These are phyloP conservation scores for Siderastrea siderea DNA, from an alignment of 92 coral and sea anemone genomes.

Conservation along the genomic window DNA sequence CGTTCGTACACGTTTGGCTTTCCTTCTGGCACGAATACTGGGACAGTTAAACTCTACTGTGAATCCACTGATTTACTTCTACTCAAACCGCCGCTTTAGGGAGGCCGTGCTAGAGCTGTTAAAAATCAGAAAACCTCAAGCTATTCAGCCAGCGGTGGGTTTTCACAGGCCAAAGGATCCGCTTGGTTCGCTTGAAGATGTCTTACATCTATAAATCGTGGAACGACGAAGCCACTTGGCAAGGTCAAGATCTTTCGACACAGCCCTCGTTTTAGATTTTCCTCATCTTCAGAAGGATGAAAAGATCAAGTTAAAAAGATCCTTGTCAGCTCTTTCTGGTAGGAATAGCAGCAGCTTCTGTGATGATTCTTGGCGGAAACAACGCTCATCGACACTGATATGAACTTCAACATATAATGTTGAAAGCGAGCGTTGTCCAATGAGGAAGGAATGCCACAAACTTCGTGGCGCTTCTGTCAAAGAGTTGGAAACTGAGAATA, in stretches of 20 bases:
- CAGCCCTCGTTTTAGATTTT: neutral
- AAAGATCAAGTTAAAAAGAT: neutral
- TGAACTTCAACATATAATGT: neutral
- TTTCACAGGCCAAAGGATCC: neutral
- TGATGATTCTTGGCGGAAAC: neutral
- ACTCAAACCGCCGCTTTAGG: neutral
- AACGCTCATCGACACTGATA: neutral
- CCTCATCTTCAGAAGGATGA: neutral
- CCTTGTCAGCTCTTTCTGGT: neutral
- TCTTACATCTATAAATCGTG: neutral
- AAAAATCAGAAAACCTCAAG: neutral
- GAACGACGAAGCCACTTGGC: neutral
- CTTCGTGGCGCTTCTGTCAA: neutral
- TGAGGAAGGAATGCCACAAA: neutral
- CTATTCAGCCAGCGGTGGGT: neutral
- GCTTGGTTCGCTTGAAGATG: neutral
- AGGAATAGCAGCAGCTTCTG: neutral
- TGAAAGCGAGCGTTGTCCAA: neutral
- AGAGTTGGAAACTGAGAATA: neutral
- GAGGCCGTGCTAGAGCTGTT: neutral
- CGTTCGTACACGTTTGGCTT: neutral
- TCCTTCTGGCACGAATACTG: neutral
- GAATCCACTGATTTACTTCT: constrained; percentile 14
- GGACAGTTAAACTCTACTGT: neutral
- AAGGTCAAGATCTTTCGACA: neutral